Evolutionary conservation across 2,113 vertebrate species (phyloP).

Genomic region (Acanthisitta chloris): DNA sequence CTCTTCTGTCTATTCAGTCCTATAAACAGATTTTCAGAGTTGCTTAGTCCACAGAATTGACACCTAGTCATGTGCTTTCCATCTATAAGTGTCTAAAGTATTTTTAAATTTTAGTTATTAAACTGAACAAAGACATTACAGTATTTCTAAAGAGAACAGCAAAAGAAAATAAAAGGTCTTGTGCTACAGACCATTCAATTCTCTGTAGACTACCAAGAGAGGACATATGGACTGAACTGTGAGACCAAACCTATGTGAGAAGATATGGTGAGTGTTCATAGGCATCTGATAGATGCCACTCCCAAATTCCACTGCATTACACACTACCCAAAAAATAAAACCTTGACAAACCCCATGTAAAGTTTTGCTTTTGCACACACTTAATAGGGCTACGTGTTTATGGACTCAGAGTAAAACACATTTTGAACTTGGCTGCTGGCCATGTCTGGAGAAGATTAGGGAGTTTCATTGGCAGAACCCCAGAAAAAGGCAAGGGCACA

Average conservation of each 20-base stretch:
- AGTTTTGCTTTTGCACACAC: not conserved
- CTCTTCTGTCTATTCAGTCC: not conserved
- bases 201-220: not conserved
- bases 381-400: slow-evolving; percentile 23
- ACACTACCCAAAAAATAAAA: not conserved
- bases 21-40: not conserved
- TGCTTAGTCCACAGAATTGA: not conserved
- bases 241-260: not conserved
- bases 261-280: not conserved
- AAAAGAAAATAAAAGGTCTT: not conserved
- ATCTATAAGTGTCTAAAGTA: not conserved
- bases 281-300: not conserved
- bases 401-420: not conserved
- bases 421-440: slow-evolving; percentile 33
- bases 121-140: not conserved
- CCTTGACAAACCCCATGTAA: not conserved
- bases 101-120: not conserved
- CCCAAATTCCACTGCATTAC: not conserved
- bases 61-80: not conserved
- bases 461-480: slow-evolving; percentile 27
- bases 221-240: not conserved
- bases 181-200: not conserved
- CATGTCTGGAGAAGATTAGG: slow-evolving; percentile 1
- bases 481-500: not conserved
- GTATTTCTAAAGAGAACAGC: not conserved